Evolutionary conservation across 35 echinoderm and acorn worm species (phyloP), one percentile per base, ranked within the genome.

Genomic region (Apostichopus californicus): DNA sequence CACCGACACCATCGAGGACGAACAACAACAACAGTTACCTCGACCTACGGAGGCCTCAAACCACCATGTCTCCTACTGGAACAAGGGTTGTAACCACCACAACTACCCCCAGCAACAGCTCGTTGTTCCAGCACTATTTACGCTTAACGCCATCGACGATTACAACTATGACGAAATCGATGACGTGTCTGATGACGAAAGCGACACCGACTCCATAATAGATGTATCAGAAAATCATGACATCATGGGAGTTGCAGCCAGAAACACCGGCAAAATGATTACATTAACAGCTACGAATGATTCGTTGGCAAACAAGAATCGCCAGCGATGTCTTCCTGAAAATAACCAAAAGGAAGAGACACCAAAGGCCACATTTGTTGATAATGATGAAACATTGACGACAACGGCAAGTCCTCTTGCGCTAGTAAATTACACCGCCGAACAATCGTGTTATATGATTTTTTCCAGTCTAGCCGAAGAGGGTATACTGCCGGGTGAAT

Each of bases 391-490:
- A 2, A 61, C 0, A 8, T 61, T 60, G 11, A 60, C 6, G 57
- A 60, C 77, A 0, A 46, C 7, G 15, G 6, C 77, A 78, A 15
- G 77, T 78, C 77, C 77, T 0, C 15, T 78, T 24, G 9, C 17
- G 17, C 5, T 78, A 46, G 77, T 1, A 22, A 12, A 78, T 17
- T 0, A 78, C 4, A 78, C 0, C 20, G 3, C 58, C 58, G 58
- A 61, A 61, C 8, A 61, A 61, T 61, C 58, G 1, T 1, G 58
- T 8, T 9, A 61, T 12, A 12, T 61, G 56, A 28, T 12, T 24
- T 61, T 87, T 59, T 9, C 1, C 10, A 87, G 83, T 87, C 59
- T 87, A 57, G 83, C 83, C 14, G 83, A 87, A 87, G 83, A 87
- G 59, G 83, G 83, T 11, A 54, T 54, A 57, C 26, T 87, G 20